A percentile compares a stretch with the other conserved stretches of the same genome.
These are phyloP conservation scores for Haemorhous mexicanus DNA, from an alignment of 2,113 vertebrate species.

Conservation along the genomic window DNA sequence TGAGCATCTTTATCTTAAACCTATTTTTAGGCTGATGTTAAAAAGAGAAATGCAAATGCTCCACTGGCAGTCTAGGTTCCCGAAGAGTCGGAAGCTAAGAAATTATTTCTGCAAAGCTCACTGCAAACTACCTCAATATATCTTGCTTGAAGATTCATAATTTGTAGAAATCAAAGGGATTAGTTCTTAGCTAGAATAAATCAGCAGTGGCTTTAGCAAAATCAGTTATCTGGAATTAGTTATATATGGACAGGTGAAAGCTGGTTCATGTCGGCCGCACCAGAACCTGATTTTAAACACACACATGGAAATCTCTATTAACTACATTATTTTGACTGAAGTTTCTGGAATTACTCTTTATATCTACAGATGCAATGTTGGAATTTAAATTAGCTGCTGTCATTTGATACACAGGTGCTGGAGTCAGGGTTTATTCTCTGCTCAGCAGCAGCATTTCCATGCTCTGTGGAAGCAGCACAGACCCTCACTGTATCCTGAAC, in stretches of 20 bases:
- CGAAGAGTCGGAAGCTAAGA: conserved; percentile 3
- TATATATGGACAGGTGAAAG: not conserved
- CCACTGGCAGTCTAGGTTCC: not conserved
- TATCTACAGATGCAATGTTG: not conserved
- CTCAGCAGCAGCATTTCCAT: not conserved
- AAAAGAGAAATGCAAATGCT: conserved; percentile 24
- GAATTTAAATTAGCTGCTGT: not conserved
- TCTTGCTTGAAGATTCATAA: not conserved
- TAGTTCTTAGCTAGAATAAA: conserved; percentile 30
- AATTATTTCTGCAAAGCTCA: conserved; percentile 30
- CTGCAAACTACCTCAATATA: not conserved
- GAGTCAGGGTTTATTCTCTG: not conserved
- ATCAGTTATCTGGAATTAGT: not conserved
- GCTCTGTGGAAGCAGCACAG: not conserved
- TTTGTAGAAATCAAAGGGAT: conserved; percentile 24
- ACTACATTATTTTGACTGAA: not conserved
- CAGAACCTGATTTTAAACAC: not conserved
- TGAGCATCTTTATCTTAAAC: not conserved
- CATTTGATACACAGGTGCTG: not conserved
- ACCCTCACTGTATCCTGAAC: not conserved
- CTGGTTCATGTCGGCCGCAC: not conserved
- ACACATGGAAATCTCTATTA: not conserved
- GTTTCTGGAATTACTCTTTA: conserved; percentile 15
- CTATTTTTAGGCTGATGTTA: not conserved
- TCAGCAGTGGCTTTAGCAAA: not conserved